Evolutionary conservation across 2,888 invertebrate genomes (phyloP).

Genomic region (Catocala sponsa): DNA sequence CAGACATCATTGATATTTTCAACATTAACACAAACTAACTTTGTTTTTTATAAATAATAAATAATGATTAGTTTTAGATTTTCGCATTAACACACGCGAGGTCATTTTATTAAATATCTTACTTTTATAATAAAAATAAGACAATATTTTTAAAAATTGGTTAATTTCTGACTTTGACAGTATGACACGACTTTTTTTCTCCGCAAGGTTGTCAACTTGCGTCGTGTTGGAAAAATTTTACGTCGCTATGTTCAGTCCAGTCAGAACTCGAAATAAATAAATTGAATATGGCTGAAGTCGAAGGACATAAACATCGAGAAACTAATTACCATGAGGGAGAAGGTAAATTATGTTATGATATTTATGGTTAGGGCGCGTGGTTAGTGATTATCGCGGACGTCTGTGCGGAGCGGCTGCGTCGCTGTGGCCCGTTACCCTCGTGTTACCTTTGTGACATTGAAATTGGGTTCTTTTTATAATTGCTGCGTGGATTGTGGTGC

Average conservation of each 20-base stretch:
- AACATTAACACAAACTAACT: too few relatives aligned
- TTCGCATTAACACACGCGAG: too few relatives aligned
- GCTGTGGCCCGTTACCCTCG: conserved; percentile 76
- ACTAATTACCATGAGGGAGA: conserved; percentile 83
- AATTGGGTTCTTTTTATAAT: conserved; percentile 87
- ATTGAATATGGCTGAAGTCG: conserved; percentile 86
- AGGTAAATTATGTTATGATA: conserved; percentile 85
- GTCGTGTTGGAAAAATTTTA: conserved; percentile 85
- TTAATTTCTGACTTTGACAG: conserved; percentile 60
- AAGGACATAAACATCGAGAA: conserved; percentile 85
- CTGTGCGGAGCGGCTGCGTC: conserved; percentile 67
- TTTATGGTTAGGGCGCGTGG: conserved; percentile 78
- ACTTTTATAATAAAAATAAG: conserved; percentile 18
- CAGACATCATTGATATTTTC: too few relatives aligned
- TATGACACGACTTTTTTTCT: conserved; percentile 75
- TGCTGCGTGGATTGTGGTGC: conserved; percentile 86
- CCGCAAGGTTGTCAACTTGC: conserved; percentile 74
- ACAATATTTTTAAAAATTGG: conserved; percentile 1
- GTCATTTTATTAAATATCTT: conserved; percentile 5
- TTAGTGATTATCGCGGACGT: conserved; percentile 73
- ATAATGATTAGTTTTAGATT: too few relatives aligned
- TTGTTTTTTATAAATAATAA: too few relatives aligned
- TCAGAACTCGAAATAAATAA: conserved; percentile 85
- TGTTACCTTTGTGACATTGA: conserved; percentile 86
- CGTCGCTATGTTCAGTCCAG: conserved; percentile 86